Evolutionary conservation across 2,888 invertebrate genomes (phyloP), one percentile per base, ranked within the genome.

Genomic region (Diplazon laetatorius): DNA sequence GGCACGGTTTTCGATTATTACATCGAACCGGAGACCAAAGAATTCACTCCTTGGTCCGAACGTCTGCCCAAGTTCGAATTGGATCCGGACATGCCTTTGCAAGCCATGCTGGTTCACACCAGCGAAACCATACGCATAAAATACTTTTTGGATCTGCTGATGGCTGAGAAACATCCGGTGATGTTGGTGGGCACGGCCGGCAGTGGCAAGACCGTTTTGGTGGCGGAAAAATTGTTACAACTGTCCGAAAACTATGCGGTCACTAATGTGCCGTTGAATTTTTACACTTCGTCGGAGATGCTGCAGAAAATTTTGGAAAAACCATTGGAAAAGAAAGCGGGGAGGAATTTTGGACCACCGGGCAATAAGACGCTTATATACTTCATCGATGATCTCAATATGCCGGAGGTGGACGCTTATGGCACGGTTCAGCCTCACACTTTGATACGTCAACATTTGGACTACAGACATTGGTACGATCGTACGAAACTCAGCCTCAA

Each of bases 381-480:
- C 91, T 99, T 99, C 89, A 95, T 99, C 77, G 99, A 99, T 88
- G 99, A 99, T 87, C 96, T 99, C 95, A 99, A 99, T 89, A 99
- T 99, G 98, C 98, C 99, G 0, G 98, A 98, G 93, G 97, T 97
- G 18, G 96, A 96, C 89, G 90, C 93, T 39, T 99, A 99, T 87
- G 98, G 98, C 8, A 99, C 99, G 0, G 98, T 98, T 0, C 98
- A 98, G 89, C 98, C 99, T 0, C 98, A 99, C 89, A 99, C 98
- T 0, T 92, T 99, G 69, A 98, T 99, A 82, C 93, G 98, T 0
- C 99, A 99, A 89, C 98, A 98, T 92, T 92, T 99, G 87, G 99
- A 99, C 91, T 99, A 99, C 88, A 95, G 95, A 62, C 98, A 99
- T 91, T 99, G 99, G 98, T 96, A 97, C 89, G 97, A 99, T 88